These are phyloP conservation scores for Solea solea DNA, from an alignment of 2,113 vertebrate species.

Conservation along the genomic window DNA sequence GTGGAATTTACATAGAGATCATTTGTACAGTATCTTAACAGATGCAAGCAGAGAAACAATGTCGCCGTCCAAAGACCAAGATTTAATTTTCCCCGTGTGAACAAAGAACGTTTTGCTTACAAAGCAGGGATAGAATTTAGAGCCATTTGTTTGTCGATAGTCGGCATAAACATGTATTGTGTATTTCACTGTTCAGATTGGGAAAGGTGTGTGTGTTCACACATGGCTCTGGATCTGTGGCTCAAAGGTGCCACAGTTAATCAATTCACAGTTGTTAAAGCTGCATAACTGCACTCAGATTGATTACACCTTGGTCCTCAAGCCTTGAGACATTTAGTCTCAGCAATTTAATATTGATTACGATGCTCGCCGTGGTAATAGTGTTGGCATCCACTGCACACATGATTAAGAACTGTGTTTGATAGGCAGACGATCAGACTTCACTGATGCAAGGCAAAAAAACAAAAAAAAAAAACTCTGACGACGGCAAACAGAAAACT, in stretches of 20 bases:
- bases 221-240: background rate
- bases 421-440: slow-evolving; percentile 8
- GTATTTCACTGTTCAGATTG: background rate
- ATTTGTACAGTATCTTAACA: slow-evolving; percentile 25
- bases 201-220: background rate
- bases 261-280: background rate
- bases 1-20: slow-evolving; percentile 21
- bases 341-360: slow-evolving; percentile 2
- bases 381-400: background rate
- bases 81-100: slow-evolving; percentile 10
- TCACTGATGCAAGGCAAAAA: background rate
- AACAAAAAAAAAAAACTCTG: slow-evolving; percentile 14
- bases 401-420: slow-evolving; percentile 13
- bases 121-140: background rate
- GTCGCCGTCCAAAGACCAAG: slow-evolving; percentile 1
- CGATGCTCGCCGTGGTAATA: slow-evolving; percentile 5
- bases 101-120: background rate
- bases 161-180: too few species aligned
- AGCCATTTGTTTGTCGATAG: too few species aligned
- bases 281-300: background rate
- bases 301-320: background rate
- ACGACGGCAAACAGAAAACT: background rate
- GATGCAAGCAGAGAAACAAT: slow-evolving; percentile 3
- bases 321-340: background rate
- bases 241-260: slow-evolving; percentile 2